phyloP scores from a whole-genome alignment of 2,797 vertebrate genomes.

The Oreochromis grahami region DNA sequence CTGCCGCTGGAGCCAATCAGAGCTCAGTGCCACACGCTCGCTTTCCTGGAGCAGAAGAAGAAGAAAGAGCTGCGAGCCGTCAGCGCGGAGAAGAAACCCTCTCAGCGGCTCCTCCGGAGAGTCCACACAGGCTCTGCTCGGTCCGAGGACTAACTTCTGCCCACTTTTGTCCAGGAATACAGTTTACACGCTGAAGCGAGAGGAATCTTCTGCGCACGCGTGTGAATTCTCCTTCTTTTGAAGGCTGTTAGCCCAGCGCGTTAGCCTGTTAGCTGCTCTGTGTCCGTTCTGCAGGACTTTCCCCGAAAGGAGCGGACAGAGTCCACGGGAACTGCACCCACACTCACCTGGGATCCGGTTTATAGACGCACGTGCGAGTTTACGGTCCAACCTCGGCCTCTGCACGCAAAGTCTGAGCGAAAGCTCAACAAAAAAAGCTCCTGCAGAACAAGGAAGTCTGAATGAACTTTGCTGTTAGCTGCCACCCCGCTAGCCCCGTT shows the following conservation, averaged over 20 bases:
- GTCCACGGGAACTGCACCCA: neutral
- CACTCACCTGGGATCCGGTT: neutral
- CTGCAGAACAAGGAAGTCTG: slow-evolving; percentile 49
- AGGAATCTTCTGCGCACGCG: neutral
- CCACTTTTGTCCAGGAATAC: neutral
- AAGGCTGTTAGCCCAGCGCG: slow-evolving; percentile 30
- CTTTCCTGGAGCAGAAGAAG: neutral
- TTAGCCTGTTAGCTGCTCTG: slow-evolving; percentile 40
- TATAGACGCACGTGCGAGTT: neutral
- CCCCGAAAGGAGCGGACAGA: neutral
- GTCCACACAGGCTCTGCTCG: neutral
- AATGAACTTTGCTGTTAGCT: slow-evolving; percentile 21
- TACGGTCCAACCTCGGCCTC: neutral
- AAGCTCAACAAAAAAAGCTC: neutral
- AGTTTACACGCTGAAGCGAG: neutral
- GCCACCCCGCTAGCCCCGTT: neutral
- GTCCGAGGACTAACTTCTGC: neutral
- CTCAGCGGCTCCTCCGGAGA: neutral
- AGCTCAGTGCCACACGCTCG: slow-evolving; percentile 4
- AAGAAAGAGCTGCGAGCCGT: neutral
- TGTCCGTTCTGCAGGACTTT: slow-evolving; percentile 2
- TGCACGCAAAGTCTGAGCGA: neutral
- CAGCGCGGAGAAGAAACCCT: neutral
- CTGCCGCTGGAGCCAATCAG: slow-evolving; percentile 7
- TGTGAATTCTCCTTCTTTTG: neutral